phyloP scores from a whole-genome alignment of 2,797 vertebrate genomes.

The Hafferia zeledoni region DNA sequence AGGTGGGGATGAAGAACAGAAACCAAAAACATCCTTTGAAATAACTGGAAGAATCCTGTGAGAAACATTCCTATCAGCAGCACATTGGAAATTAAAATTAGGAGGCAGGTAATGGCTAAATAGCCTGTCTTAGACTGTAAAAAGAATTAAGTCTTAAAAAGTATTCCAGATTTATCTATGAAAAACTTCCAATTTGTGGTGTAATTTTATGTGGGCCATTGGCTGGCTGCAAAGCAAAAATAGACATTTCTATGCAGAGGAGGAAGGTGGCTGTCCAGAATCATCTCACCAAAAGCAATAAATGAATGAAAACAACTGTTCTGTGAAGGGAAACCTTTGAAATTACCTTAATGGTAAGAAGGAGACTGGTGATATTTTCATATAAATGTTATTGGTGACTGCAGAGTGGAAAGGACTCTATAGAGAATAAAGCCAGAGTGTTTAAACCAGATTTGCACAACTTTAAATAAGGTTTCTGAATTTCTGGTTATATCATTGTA shows the following conservation, averaged over 20 bases:
- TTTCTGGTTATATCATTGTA: neutral
- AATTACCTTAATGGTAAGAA: constrained; percentile 25
- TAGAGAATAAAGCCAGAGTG: neutral
- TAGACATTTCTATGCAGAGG: constrained; percentile 3
- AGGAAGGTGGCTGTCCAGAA: neutral
- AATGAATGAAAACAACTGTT: neutral
- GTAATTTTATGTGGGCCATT: neutral
- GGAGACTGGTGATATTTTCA: neutral
- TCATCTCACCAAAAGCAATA: neutral
- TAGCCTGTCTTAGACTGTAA: neutral
- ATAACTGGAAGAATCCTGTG: neutral
- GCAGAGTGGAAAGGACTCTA: neutral
- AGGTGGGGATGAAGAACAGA: neutral
- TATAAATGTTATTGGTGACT: constrained; percentile 19
- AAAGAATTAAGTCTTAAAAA: neutral
- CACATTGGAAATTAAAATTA: neutral
- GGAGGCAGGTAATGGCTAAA: neutral
- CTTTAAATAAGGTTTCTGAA: neutral
- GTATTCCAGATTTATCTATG: neutral
- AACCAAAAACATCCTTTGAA: neutral
- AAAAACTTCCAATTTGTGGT: neutral
- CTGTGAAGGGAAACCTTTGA: constrained; percentile 41
- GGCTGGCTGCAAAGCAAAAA: neutral
- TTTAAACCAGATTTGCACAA: neutral
- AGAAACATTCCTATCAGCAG: neutral